Percentiles rank a stretch among this genome's conserved stretches.
Evolutionary conservation across 2,888 invertebrate genomes (phyloP).

Genomic region (Saturnia pavonia): DNA sequence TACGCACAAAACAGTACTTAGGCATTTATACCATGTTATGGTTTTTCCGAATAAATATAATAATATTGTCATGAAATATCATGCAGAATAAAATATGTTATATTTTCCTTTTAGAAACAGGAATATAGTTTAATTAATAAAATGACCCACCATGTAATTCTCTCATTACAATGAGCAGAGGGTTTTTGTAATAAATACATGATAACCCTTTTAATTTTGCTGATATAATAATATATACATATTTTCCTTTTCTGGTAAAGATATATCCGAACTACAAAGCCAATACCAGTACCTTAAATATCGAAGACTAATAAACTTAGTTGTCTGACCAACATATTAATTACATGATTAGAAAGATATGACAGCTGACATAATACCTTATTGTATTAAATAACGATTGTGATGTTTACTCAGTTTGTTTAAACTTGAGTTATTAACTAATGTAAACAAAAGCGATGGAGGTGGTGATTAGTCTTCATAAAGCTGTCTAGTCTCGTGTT

Average conservation of each 20-base stretch:
- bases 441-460: slow-evolving; percentile 52
- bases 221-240: background rate
- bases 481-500: slow-evolving; percentile 56
- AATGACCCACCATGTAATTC: background rate
- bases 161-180: background rate
- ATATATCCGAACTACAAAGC: background rate
- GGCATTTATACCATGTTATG: background rate
- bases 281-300: background rate
- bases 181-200: background rate
- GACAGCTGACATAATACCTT: background rate
- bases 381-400: slow-evolving; percentile 29
- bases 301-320: background rate
- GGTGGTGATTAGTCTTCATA: slow-evolving; percentile 59
- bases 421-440: slow-evolving; percentile 35
- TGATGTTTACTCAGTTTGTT: slow-evolving; percentile 24
- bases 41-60: slow-evolving; percentile 9
- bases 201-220: background rate
- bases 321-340: background rate
- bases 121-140: background rate
- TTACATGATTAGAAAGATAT: background rate
- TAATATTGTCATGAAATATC: background rate
- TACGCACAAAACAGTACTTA: background rate
- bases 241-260: background rate
- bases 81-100: background rate
- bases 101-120: background rate